Conservation (phyloP, 2,888 invertebrate genomes). For the Anoplius nigerrimus region DNA sequence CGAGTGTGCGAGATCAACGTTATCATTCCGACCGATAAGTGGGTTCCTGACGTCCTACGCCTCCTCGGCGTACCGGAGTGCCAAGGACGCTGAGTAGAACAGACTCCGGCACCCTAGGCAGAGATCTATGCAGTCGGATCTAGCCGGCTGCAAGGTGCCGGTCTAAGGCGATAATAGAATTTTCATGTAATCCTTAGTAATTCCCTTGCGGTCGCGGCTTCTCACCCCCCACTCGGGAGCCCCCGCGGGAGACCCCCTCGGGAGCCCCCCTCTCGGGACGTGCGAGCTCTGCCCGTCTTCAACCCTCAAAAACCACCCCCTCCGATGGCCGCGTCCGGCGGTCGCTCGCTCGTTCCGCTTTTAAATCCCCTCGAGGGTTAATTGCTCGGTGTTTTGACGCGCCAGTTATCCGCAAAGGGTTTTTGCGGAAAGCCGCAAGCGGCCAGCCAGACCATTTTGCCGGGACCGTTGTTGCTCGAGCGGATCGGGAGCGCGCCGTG, state of each 20-base stretch:
- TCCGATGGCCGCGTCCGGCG: constrained; percentile 2
- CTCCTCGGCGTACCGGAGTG: neutral
- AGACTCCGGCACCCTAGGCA: too few relatives aligned
- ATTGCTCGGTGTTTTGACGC: constrained; percentile 73
- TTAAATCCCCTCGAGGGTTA: constrained; percentile 73
- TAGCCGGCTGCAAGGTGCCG: constrained; percentile 27
- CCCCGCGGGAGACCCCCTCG: constrained; percentile 47
- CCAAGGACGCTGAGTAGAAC: constrained; percentile 5
- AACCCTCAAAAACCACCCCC: neutral
- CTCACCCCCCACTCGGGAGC: constrained; percentile 55
- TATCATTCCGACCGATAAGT: neutral
- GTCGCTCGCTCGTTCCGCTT: constrained; percentile 44
- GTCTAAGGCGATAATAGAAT: constrained; percentile 71
- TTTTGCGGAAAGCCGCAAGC: constrained; percentile 46
- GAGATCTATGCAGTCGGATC: constrained; percentile 29
- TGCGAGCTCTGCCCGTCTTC: constrained; percentile 21
- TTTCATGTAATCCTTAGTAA: constrained; percentile 73
- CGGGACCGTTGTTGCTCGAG: neutral
- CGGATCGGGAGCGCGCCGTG: neutral
- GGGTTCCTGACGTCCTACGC: neutral
- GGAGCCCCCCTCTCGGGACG: constrained; percentile 46
- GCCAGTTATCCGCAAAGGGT: constrained; percentile 62
- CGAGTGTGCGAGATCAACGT: constrained; percentile 12
- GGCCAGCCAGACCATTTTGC: constrained; percentile 4
- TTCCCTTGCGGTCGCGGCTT: constrained; percentile 68